phyloP scores from a whole-genome alignment of 1,140 invertebrate genomes.

The Drosophila punjabiensis region DNA sequence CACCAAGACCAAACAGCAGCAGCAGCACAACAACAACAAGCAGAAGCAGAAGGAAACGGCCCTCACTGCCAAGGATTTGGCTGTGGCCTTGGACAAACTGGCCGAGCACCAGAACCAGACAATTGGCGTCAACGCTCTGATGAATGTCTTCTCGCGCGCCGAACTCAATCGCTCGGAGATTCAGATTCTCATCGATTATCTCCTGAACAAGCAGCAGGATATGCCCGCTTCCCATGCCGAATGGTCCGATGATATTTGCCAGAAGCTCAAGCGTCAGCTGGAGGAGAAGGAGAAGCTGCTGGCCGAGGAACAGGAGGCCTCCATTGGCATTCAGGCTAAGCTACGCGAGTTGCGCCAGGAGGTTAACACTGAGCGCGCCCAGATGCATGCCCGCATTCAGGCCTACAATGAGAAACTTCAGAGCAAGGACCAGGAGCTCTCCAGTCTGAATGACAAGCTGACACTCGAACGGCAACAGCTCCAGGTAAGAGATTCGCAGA shows the following conservation, averaged over 20 bases:
- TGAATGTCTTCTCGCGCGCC: constrained; percentile 91
- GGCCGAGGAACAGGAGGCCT: constrained; percentile 90
- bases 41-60: constrained; percentile 62
- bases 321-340: constrained; percentile 90
- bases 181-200: constrained; percentile 94
- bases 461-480: constrained; percentile 80
- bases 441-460: constrained; percentile 75
- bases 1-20: constrained; percentile 68
- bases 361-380: constrained; percentile 88
- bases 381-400: constrained; percentile 86
- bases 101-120: constrained; percentile 75
- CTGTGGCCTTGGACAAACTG: constrained; percentile 70
- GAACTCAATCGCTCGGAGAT: constrained; percentile 93
- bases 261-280: constrained; percentile 94
- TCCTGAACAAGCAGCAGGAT: constrained; percentile 94
- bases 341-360: constrained; percentile 92
- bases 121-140: constrained; percentile 88
- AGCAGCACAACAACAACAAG: constrained; percentile 67
- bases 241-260: constrained; percentile 95
- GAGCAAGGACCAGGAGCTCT: constrained; percentile 74
- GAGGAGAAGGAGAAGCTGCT: constrained; percentile 92
- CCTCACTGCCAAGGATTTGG: constrained; percentile 68
- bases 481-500: constrained; percentile 40
- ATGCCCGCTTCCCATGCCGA: constrained; percentile 90
- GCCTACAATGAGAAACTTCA: constrained; percentile 79